Conservation (phyloP, 2,888 invertebrate species). For the Icerya purchasi region DNA sequence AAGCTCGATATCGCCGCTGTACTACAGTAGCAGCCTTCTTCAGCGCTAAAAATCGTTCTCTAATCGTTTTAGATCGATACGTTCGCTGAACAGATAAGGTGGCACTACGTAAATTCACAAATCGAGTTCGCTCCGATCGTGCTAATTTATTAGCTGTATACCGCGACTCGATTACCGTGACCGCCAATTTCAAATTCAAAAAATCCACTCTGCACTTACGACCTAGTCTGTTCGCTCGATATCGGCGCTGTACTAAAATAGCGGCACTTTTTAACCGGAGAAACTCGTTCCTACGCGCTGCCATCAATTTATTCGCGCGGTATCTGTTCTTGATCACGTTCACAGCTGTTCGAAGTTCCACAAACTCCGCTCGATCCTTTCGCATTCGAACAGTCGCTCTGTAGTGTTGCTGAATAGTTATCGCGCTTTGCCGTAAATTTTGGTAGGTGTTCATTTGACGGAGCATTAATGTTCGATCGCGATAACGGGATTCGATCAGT, state of each 20-base stretch:
- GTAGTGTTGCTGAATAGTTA: slow-evolving; percentile 2
- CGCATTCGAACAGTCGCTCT: slow-evolving; percentile 8
- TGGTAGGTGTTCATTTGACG: neutral
- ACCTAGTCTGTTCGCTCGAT: neutral
- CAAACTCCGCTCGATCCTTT: slow-evolving; percentile 1
- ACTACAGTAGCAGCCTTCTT: slow-evolving; percentile 6
- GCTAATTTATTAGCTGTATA: neutral
- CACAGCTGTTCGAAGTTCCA: slow-evolving; percentile 1
- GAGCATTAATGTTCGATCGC: neutral
- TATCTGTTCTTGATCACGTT: slow-evolving; percentile 12
- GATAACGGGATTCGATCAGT: neutral
- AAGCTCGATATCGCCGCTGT: slow-evolving; percentile 12
- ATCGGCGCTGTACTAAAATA: slow-evolving; percentile 6
- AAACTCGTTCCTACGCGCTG: neutral
- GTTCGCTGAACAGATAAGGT: slow-evolving; percentile 4
- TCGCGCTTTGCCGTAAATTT: neutral
- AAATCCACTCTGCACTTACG: neutral
- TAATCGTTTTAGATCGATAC: slow-evolving; percentile 5
- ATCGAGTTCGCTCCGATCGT: neutral
- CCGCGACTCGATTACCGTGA: neutral
- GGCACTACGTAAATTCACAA: neutral
- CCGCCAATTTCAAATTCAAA: neutral
- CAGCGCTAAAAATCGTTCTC: slow-evolving; percentile 1
- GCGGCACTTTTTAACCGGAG: neutral
- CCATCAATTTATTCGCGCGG: slow-evolving; percentile 9